phyloP scores from a whole-genome alignment of 2,113 vertebrate genomes.

The Notarius lentiginosus region DNA sequence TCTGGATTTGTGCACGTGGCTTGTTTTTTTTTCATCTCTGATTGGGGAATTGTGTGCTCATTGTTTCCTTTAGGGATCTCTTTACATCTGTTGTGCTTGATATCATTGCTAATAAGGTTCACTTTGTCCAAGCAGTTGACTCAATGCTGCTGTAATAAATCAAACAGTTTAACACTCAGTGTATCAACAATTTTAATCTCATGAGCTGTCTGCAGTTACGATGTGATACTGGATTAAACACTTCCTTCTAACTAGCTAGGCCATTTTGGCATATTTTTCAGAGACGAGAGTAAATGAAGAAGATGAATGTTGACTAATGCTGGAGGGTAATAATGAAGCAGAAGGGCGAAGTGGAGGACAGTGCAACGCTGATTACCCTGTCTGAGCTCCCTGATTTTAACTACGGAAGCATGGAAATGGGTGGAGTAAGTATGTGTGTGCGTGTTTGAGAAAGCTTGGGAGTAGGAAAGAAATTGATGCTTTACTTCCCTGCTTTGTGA shows the following conservation, averaged over 20 bases:
- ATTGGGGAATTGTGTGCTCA: conserved; percentile 26
- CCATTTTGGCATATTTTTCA: background rate
- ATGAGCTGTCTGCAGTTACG: background rate
- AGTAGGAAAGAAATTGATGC: background rate
- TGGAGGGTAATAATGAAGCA: conserved; percentile 43
- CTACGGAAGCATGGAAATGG: conserved; percentile 63
- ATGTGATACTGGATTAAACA: background rate
- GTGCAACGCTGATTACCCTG: conserved; percentile 60
- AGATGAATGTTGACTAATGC: background rate
- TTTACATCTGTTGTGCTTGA: conserved; percentile 25
- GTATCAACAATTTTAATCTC: background rate
- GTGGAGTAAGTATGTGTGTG: conserved; percentile 36
- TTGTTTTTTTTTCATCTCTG: conserved; percentile 15
- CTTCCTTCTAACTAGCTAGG: background rate
- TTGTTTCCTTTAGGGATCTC: conserved; percentile 35
- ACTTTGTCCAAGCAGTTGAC: background rate
- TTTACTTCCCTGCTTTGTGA: background rate
- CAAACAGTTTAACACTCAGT: background rate
- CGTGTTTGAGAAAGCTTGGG: background rate
- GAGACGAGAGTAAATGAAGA: background rate
- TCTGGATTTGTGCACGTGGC: background rate
- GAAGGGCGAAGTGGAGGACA: conserved; percentile 58
- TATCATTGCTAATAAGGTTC: conserved; percentile 28
- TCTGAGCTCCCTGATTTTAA: conserved; percentile 50
- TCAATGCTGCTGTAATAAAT: background rate